A percentile compares a stretch with the other conserved stretches of the same genome.
These are phyloP conservation scores for Actinopyga echinites DNA, from an alignment of 53 echinoderm and acorn worm species.

Conservation along the genomic window DNA sequence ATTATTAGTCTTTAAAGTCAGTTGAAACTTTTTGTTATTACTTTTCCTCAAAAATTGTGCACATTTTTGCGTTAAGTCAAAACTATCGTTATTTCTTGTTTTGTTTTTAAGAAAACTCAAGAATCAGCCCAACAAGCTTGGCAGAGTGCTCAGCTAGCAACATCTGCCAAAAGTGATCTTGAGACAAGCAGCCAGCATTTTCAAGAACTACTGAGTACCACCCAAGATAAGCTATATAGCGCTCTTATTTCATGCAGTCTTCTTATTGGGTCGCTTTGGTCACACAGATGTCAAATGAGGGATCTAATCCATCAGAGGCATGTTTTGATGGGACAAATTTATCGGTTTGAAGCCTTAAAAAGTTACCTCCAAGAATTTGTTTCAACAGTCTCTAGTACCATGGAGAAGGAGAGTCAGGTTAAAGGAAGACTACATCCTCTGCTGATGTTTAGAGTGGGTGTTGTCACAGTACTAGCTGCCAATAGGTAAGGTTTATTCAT, in stretches of 20 bases:
- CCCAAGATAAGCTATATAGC: constrained; percentile 52
- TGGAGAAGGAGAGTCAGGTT: constrained; percentile 9
- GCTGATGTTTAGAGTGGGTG: constrained; percentile 74
- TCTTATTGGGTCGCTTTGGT: constrained; percentile 76
- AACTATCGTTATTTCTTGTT: not conserved
- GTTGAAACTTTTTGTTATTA: too few species aligned
- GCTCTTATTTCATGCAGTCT: constrained; percentile 79
- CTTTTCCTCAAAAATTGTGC: too few species aligned
- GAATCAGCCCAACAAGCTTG: constrained; percentile 56
- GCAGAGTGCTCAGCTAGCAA: constrained; percentile 69
- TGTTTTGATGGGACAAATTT: constrained; percentile 62
- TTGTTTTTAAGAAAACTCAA: constrained; percentile 32
- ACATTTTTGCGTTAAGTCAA: not conserved
- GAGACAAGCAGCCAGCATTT: constrained; percentile 69
- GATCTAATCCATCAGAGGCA: constrained; percentile 76
- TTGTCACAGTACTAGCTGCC: constrained; percentile 84
- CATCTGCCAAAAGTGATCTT: constrained; percentile 73
- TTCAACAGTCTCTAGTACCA: constrained; percentile 65
- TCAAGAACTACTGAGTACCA: constrained; percentile 42
- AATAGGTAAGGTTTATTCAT: constrained; percentile 65
- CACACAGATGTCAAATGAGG: constrained; percentile 59
- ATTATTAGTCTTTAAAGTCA: too few species aligned
- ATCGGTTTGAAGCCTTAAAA: constrained; percentile 50
- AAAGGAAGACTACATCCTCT: constrained; percentile 37
- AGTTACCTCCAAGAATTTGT: constrained; percentile 75